Conservation (phyloP, 2,113 vertebrate species). For the Potamarius usumacintae region DNA sequence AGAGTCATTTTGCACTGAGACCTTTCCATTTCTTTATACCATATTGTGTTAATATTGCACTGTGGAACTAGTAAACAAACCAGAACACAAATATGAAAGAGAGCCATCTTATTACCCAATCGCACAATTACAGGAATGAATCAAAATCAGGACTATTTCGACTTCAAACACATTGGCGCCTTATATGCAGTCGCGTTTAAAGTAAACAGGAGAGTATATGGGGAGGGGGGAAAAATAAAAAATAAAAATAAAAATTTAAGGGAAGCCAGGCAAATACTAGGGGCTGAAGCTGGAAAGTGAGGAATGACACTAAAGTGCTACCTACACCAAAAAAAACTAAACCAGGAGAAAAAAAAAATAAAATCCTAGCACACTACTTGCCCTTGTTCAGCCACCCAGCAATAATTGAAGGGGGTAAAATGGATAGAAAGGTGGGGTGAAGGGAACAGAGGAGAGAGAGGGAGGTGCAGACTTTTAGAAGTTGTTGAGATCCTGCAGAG, state of each 20-base stretch:
- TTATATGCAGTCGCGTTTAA: conserved; percentile 31
- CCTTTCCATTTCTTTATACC: conserved; percentile 21
- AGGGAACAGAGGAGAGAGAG: background rate
- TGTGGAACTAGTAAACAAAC: conserved; percentile 18
- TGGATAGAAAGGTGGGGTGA: conserved; percentile 6
- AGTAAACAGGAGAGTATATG: background rate
- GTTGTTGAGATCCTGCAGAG: conserved; percentile 88
- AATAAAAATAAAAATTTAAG: conserved; percentile 1
- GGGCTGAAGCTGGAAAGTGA: conserved; percentile 22
- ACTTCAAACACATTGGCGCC: conserved; percentile 16
- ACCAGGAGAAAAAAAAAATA: background rate
- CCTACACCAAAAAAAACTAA: conserved; percentile 32
- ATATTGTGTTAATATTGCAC: conserved; percentile 22
- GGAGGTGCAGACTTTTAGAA: conserved; percentile 73
- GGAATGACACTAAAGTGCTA: conserved; percentile 41
- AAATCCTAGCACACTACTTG: background rate
- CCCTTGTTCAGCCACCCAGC: conserved; percentile 37
- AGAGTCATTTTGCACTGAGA: background rate
- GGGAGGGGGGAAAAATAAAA: background rate
- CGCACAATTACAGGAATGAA: conserved; percentile 40
- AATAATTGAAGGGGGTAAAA: conserved; percentile 30
- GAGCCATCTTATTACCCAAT: conserved; percentile 10
- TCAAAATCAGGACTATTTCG: conserved; percentile 22
- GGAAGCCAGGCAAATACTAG: conserved; percentile 10
- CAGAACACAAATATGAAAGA: background rate